These are phyloP conservation scores for Microctonus brassicae DNA, from an alignment of 2,888 invertebrate species.

Conservation along the genomic window DNA sequence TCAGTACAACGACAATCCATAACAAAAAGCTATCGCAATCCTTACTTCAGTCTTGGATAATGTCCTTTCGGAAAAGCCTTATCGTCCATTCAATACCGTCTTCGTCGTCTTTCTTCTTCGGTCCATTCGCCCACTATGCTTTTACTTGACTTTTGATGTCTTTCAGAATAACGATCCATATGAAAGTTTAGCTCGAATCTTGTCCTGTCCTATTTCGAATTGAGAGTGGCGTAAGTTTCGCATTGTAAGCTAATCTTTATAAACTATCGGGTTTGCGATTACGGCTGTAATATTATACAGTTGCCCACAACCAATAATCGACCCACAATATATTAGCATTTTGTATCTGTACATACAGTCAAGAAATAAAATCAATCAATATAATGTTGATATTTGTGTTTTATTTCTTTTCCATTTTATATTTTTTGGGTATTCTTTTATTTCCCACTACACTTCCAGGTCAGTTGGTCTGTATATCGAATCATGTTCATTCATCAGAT, in stretches of 20 bases:
- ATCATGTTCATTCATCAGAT: background rate
- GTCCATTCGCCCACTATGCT: slow-evolving; percentile 43
- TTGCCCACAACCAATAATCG: background rate
- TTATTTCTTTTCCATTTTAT: background rate
- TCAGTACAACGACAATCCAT: slow-evolving; percentile 22
- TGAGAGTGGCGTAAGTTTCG: slow-evolving; percentile 8
- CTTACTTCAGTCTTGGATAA: slow-evolving; percentile 13
- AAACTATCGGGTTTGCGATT: slow-evolving; percentile 19
- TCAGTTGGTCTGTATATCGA: background rate
- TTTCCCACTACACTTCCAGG: background rate
- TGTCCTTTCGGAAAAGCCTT: slow-evolving; percentile 17
- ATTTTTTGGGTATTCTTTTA: background rate
- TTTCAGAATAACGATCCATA: slow-evolving; percentile 34
- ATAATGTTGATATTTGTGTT: background rate
- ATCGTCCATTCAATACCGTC: slow-evolving; percentile 26
- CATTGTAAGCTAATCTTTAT: slow-evolving; percentile 18
- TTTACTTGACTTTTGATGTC: slow-evolving; percentile 50
- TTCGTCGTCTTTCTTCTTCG: slow-evolving; percentile 17
- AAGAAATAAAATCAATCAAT: background rate
- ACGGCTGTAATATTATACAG: slow-evolving; percentile 1
- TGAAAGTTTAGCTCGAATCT: background rate
- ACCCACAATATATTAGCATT: too few species aligned
- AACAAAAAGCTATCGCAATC: slow-evolving; percentile 11
- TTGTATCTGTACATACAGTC: background rate
- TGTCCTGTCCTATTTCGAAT: slow-evolving; percentile 10